Conservation (phyloP, 2,113 vertebrate species). For the Myocastor coypus region DNA sequence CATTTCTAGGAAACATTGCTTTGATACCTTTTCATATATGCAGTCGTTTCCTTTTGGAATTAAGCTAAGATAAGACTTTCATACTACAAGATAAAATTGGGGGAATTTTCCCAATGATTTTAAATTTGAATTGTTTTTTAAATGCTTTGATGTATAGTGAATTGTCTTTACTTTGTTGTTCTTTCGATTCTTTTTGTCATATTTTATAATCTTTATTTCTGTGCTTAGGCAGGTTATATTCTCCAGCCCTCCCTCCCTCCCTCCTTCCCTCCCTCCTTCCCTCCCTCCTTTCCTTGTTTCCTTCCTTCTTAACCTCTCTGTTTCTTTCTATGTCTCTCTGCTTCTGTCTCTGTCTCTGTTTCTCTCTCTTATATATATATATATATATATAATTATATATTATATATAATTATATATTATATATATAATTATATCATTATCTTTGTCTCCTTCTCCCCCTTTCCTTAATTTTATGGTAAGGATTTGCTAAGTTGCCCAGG, state of each 20-base stretch:
- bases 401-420: no score
- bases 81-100: neutral
- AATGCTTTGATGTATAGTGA: neutral
- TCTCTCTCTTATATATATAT: no score
- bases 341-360: neutral
- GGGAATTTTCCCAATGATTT: neutral
- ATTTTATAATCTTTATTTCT: neutral
- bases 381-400: no score
- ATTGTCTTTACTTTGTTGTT: neutral
- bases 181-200: neutral
- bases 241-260: neutral
- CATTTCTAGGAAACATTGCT: constrained; percentile 6
- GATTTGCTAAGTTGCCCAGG: neutral
- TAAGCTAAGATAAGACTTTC: constrained; percentile 22
- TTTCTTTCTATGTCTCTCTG: neutral
- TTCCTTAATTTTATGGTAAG: neutral
- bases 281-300: no score
- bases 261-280: no score
- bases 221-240: neutral
- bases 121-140: constrained; percentile 52
- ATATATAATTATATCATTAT: no score
- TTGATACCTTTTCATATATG: neutral
- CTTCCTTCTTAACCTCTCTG: neutral
- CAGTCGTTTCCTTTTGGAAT: neutral
- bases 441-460: neutral